A percentile compares a stretch with the other conserved stretches of the same genome.
Conservation (phyloP, 2,888 invertebrate species). For the Leuctra nigra region DNA sequence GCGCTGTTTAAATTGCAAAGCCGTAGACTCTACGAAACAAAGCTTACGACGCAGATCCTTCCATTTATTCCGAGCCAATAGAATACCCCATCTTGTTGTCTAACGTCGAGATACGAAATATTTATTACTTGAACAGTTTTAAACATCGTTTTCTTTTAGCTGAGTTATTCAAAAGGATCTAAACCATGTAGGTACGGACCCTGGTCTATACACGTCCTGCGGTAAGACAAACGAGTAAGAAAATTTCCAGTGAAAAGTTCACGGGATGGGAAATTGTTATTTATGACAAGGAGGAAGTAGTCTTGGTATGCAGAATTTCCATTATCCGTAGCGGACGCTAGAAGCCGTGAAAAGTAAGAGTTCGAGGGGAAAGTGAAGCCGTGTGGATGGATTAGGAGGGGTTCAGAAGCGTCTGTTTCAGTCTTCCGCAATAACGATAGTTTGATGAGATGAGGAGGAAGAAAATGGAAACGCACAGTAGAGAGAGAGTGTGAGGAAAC, state of each 20-base stretch:
- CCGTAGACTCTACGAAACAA: too few species aligned
- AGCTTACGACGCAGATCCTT: too few species aligned
- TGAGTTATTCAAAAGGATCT: too few species aligned
- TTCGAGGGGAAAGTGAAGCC: neutral
- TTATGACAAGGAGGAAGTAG: conserved; percentile 6
- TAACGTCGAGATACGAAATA: too few species aligned
- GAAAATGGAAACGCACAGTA: too few species aligned
- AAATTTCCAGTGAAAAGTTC: conserved; percentile 13
- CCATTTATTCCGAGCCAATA: too few species aligned
- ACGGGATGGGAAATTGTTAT: conserved; percentile 13
- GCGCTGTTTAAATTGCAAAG: conserved; percentile 5
- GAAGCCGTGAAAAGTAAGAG: neutral
- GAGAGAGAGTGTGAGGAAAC: neutral
- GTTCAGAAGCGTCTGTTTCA: conserved; percentile 2
- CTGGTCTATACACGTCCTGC: neutral
- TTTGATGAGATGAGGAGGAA: conserved; percentile 9
- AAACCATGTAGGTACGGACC: too few species aligned
- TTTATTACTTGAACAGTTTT: too few species aligned
- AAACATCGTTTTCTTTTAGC: too few species aligned
- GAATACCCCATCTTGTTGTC: too few species aligned
- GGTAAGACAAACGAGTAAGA: conserved; percentile 6
- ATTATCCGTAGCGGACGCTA: neutral
- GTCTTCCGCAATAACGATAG: conserved; percentile 15
- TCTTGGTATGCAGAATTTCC: conserved; percentile 13
- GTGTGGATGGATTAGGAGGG: conserved; percentile 9